Conservation (phyloP, 35 echinoderm and acorn worm genomes). For the Apostichopus parvimensis region DNA sequence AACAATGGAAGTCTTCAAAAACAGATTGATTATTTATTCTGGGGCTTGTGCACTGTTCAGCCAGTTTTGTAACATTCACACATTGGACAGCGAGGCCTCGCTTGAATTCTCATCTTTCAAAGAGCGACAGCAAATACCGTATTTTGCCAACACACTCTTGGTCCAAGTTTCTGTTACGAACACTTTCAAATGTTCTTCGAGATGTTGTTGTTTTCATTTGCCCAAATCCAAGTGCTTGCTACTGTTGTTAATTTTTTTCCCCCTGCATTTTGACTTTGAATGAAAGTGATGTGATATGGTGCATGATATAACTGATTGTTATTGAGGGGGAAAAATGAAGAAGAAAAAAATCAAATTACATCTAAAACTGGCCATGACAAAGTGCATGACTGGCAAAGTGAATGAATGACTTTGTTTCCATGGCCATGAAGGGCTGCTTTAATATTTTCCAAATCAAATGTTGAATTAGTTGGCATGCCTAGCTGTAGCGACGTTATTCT, state of each 20-base stretch:
- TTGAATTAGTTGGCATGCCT: too few species aligned
- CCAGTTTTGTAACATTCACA: slow-evolving; percentile 41
- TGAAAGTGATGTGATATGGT: not conserved
- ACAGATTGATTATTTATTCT: not conserved
- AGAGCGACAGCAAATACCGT: not conserved
- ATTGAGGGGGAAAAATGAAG: too few species aligned
- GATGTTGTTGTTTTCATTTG: not conserved
- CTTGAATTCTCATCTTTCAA: not conserved
- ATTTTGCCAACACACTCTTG: not conserved
- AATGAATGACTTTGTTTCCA: too few species aligned
- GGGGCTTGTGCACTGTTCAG: slow-evolving; percentile 14
- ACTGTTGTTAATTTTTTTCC: not conserved
- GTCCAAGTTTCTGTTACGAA: not conserved
- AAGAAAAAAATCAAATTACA: too few species aligned
- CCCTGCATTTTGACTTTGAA: not conserved
- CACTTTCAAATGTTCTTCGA: not conserved
- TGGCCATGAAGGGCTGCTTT: too few species aligned
- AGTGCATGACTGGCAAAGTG: too few species aligned
- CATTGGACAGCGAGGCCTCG: slow-evolving; percentile 50
- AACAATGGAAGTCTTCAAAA: too few species aligned
- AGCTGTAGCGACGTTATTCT: too few species aligned
- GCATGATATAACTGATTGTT: not conserved
- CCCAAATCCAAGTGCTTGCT: not conserved
- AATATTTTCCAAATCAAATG: too few species aligned
- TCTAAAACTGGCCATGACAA: too few species aligned